Evolutionary conservation across 2,797 vertebrate genomes (phyloP).

Genomic region (Caiman crocodilus): DNA sequence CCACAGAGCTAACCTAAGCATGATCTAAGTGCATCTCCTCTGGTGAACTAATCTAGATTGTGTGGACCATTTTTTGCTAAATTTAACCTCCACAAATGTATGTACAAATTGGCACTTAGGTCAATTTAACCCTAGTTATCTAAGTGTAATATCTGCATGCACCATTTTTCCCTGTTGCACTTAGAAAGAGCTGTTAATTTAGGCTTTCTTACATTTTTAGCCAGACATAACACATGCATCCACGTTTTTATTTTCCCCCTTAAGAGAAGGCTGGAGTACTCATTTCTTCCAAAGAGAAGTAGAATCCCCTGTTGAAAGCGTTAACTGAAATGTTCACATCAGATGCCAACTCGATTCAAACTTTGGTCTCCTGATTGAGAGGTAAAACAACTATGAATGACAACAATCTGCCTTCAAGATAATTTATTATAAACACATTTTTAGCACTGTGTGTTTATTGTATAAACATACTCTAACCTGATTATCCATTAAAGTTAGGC

Average conservation of each 20-base stretch:
- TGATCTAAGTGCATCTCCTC: too few relatives aligned
- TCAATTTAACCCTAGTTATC: too few relatives aligned
- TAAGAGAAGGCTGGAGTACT: not conserved
- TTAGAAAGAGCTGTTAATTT: conserved; percentile 10
- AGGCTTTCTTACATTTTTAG: conserved; percentile 6
- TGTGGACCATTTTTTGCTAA: too few relatives aligned
- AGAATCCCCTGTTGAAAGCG: conserved; percentile 34
- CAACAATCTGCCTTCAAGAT: conserved; percentile 54
- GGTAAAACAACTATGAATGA: conserved; percentile 50
- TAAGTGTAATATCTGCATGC: not conserved
- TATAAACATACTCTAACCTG: conserved; percentile 67
- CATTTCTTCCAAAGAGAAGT: not conserved
- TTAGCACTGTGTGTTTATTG: conserved; percentile 73
- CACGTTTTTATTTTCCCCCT: not conserved
- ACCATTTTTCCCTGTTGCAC: conserved; percentile 38
- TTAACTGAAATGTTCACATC: conserved; percentile 50
- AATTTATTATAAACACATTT: conserved; percentile 74
- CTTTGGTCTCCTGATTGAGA: conserved; percentile 30
- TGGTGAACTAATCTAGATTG: too few relatives aligned
- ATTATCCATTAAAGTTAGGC: conserved; percentile 63
- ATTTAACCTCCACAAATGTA: too few relatives aligned
- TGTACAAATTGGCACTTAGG: too few relatives aligned
- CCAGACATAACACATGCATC: not conserved
- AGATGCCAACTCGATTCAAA: conserved; percentile 36
- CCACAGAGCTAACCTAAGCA: too few relatives aligned